Percentiles rank a stretch among this genome's conserved stretches.
These are phyloP conservation scores for Laupala kohalensis DNA, from an alignment of 1,140 invertebrate species.

Conservation along the genomic window DNA sequence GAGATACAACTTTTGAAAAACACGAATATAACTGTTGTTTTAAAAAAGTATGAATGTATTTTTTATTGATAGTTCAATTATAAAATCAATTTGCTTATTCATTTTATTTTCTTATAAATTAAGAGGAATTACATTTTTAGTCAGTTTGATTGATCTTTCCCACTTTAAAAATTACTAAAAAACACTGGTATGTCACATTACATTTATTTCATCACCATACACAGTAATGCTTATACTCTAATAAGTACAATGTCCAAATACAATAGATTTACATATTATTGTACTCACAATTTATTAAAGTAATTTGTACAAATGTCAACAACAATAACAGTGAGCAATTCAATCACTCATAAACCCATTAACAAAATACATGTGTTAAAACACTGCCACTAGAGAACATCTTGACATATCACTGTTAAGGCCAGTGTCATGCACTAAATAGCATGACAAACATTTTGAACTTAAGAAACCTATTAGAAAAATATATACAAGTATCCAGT, in stretches of 20 bases:
- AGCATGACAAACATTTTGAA: conserved; percentile 1
- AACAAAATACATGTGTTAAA: neutral
- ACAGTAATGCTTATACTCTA: neutral
- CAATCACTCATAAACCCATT: neutral
- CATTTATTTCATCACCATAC: too few relatives aligned
- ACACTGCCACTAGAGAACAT: neutral
- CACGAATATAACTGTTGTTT: neutral
- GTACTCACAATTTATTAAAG: neutral
- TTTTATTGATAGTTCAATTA: too few relatives aligned
- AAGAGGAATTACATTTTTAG: too few relatives aligned
- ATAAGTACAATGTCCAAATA: neutral
- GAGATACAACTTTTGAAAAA: too few relatives aligned
- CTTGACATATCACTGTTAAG: conserved; percentile 6
- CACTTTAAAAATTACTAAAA: too few relatives aligned
- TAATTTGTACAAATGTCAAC: neutral
- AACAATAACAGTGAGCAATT: neutral
- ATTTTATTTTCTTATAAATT: too few relatives aligned
- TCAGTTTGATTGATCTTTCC: too few relatives aligned
- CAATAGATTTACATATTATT: neutral
- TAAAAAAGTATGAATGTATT: too few relatives aligned
- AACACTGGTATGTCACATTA: too few relatives aligned
- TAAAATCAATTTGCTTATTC: too few relatives aligned
- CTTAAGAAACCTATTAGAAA: conserved; percentile 9
- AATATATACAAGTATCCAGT: conserved; percentile 11
- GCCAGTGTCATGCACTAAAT: neutral